phyloP scores from a whole-genome alignment of 2,888 invertebrate genomes.

The Conus canariensis region DNA sequence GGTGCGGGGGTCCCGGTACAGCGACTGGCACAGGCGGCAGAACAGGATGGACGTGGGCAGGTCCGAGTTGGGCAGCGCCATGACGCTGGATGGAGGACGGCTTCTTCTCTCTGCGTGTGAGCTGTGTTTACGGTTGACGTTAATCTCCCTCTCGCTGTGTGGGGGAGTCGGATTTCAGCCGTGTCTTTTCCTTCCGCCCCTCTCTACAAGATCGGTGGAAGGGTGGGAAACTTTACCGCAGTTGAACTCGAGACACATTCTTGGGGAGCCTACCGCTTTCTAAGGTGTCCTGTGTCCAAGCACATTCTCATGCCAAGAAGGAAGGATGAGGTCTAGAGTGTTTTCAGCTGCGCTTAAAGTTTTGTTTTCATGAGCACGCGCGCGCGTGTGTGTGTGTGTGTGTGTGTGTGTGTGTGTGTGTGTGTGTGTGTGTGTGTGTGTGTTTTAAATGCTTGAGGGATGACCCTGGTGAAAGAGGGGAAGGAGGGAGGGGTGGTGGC shows the following conservation, averaged over 20 bases:
- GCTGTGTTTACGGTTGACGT: background rate
- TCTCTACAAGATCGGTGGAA: background rate
- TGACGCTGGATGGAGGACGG: background rate
- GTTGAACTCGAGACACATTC: background rate
- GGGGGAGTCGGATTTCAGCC: background rate
- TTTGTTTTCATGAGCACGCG: too few species aligned
- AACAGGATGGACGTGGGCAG: conserved; percentile 37
- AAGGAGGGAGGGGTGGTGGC: too few species aligned
- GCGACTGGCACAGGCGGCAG: conserved; percentile 50
- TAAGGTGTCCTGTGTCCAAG: too few species aligned
- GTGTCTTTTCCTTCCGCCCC: background rate
- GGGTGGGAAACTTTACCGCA: background rate
- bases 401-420: too few species aligned
- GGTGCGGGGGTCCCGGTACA: conserved; percentile 49
- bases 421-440: too few species aligned
- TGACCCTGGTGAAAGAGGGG: too few species aligned
- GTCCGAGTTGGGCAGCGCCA: background rate
- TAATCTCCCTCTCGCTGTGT: background rate
- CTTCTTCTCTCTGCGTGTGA: background rate
- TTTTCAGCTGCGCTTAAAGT: too few species aligned
- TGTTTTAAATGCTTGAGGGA: too few species aligned
- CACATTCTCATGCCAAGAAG: too few species aligned
- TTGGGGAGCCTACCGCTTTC: too few species aligned
- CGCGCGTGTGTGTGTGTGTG: too few species aligned
- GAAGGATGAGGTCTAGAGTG: too few species aligned